phyloP scores from a whole-genome alignment of 2,113 vertebrate genomes.

The Sclerurus mexicanus region DNA sequence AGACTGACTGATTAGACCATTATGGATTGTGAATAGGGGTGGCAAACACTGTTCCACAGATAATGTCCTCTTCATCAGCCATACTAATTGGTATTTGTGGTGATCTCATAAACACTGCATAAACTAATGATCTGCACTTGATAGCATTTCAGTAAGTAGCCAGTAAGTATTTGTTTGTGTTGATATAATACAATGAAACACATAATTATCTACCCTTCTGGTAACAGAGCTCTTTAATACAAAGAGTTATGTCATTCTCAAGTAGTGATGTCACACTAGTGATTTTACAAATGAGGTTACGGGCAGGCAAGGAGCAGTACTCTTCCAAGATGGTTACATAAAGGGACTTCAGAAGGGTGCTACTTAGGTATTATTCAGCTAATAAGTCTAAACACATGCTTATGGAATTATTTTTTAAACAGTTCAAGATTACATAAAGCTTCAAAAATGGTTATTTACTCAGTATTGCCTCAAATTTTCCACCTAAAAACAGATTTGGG shows the following conservation, averaged over 20 bases:
- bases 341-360: background rate
- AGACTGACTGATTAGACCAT: slow-evolving; percentile 43
- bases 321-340: background rate
- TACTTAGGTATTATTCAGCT: background rate
- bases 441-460: background rate
- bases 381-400: background rate
- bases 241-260: background rate
- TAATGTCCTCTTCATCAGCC: slow-evolving; percentile 40
- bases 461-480: background rate
- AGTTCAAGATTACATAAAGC: background rate
- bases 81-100: slow-evolving; percentile 48
- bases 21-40: slow-evolving; percentile 16
- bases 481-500: background rate
- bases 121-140: background rate
- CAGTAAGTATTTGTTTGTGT: slow-evolving; percentile 23
- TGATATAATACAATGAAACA: background rate
- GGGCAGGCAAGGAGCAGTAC: background rate
- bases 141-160: slow-evolving; percentile 27
- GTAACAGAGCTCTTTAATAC: background rate
- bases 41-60: slow-evolving; percentile 25
- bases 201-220: background rate
- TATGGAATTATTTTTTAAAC: background rate
- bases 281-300: background rate
- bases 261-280: background rate
- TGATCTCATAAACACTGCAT: slow-evolving; percentile 20